Percentiles rank a stretch among this genome's conserved stretches.
Evolutionary conservation across 2,797 vertebrate genomes (phyloP).

Genomic region (Tinamus major): DNA sequence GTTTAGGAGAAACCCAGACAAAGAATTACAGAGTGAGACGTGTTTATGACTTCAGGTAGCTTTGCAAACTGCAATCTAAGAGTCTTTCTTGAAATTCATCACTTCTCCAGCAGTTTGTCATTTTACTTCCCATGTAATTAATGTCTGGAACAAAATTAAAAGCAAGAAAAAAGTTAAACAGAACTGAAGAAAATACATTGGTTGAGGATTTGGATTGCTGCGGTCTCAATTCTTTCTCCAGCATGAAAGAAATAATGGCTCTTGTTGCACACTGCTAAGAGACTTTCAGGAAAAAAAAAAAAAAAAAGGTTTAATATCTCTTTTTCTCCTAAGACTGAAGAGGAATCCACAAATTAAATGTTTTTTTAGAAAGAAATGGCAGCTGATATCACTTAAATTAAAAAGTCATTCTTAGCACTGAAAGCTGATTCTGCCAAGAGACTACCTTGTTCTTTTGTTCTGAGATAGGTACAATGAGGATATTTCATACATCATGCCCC

Average conservation of each 20-base stretch:
- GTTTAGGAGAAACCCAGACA: not conserved
- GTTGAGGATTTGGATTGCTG: not conserved
- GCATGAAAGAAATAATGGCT: not conserved
- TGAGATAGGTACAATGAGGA: not conserved
- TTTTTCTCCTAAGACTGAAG: slow-evolving; percentile 10
- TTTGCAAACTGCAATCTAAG: not conserved
- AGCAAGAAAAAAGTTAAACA: not conserved
- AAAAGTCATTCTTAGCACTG: not conserved
- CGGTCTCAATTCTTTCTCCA: not conserved
- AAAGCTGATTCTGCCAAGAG: slow-evolving; percentile 44
- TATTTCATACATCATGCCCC: not conserved
- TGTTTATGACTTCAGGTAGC: not conserved
- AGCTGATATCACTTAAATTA: not conserved
- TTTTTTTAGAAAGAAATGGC: not conserved
- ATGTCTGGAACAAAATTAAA: not conserved
- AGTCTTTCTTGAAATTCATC: not conserved
- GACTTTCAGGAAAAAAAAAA: not conserved
- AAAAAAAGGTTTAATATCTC: not conserved
- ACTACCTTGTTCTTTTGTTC: slow-evolving; percentile 30
- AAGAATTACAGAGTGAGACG: not conserved
- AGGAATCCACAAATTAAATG: slow-evolving; percentile 9
- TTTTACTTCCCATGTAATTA: not conserved
- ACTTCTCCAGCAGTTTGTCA: not conserved
- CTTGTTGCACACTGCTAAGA: not conserved
- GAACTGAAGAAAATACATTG: not conserved